Evolutionary conservation across 2,888 invertebrate genomes (phyloP).

Genomic region (Stenurella melanura): DNA sequence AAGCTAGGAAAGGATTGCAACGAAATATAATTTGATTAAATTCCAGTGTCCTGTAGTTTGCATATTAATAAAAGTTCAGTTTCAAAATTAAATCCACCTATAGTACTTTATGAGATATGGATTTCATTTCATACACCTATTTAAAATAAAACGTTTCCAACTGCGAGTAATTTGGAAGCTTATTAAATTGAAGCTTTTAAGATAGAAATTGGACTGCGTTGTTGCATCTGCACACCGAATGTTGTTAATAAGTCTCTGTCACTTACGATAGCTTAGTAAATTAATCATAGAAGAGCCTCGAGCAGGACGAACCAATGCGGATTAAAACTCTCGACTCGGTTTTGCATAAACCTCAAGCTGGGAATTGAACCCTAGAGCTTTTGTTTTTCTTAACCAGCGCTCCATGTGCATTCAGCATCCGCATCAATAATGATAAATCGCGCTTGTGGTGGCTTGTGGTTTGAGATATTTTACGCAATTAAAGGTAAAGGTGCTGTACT

Average conservation of each 20-base stretch:
- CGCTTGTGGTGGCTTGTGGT: not conserved
- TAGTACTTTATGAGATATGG: constrained; percentile 4
- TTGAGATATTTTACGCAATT: not conserved
- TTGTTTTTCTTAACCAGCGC: constrained; percentile 10
- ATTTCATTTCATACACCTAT: constrained; percentile 3
- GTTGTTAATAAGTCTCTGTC: constrained; percentile 56
- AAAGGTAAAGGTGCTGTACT: not conserved
- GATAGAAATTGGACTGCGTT: constrained; percentile 18
- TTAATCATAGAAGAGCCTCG: constrained; percentile 48
- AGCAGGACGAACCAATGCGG: constrained; percentile 13
- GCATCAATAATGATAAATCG: constrained; percentile 13
- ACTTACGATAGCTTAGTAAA: constrained; percentile 50
- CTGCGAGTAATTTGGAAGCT: constrained; percentile 20
- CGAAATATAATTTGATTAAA: not conserved
- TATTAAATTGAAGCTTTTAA: constrained; percentile 25
- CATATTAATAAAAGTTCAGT: not conserved
- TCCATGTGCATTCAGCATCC: constrained; percentile 6
- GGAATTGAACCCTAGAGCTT: constrained; percentile 17
- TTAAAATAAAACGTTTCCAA: not conserved
- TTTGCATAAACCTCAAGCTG: constrained; percentile 29
- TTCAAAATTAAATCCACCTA: not conserved
- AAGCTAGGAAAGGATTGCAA: no score
- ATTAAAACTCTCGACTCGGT: constrained; percentile 24
- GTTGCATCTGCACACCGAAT: constrained; percentile 48
- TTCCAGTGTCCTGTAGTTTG: not conserved